A percentile compares a stretch with the other conserved stretches of the same genome.
Evolutionary conservation across 2,113 vertebrate species (phyloP).

Genomic region (Rana temporaria): DNA sequence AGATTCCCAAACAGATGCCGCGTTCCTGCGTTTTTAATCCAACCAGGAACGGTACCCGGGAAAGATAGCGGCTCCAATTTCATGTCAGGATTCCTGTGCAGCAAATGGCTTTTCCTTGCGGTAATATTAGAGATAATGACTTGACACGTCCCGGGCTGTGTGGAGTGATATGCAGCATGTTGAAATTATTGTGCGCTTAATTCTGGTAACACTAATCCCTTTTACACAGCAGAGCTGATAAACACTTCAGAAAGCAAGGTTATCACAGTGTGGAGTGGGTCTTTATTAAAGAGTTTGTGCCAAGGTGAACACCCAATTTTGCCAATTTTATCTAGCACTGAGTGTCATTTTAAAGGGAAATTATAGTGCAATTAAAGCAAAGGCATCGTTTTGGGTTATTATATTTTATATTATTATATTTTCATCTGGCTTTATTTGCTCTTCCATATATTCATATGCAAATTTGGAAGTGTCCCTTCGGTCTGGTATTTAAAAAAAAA

Average conservation of each 20-base stretch:
- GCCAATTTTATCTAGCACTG: no score
- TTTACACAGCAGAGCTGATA: slow-evolving; percentile 20
- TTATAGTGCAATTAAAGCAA: no score
- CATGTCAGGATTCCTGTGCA: background rate
- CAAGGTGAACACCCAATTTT: no score
- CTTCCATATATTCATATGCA: no score
- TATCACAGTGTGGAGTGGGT: slow-evolving; percentile 21
- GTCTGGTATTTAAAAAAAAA: no score
- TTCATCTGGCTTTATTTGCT: no score
- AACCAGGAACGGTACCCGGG: background rate
- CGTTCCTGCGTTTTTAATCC: background rate
- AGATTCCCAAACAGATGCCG: background rate
- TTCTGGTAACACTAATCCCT: slow-evolving; percentile 41
- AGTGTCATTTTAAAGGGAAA: no score
- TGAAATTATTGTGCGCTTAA: background rate
- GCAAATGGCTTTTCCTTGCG: background rate
- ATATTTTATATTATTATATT: no score
- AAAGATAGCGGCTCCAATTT: background rate
- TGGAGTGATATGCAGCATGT: slow-evolving; percentile 6
- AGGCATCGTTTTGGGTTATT: no score
- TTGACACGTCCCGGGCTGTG: background rate
- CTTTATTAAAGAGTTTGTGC: background rate
- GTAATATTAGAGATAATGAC: slow-evolving; percentile 27
- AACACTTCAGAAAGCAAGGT: slow-evolving; percentile 23
- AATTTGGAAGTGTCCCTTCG: no score